Base-by-base conservation (phyloP, 2,888 invertebrate species). In the Neria commutata region DNA sequence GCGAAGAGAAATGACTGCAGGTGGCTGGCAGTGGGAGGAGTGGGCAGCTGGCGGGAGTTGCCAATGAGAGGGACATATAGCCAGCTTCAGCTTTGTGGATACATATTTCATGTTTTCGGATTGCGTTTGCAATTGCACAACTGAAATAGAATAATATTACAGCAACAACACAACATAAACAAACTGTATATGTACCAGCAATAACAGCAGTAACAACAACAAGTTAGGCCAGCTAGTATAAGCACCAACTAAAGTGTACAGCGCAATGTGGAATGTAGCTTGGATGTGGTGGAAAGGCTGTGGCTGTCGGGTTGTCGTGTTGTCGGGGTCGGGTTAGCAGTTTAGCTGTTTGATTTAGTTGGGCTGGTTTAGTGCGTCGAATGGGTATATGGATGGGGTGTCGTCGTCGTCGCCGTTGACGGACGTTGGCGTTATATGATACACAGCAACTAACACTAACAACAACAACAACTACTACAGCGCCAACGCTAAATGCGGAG, bases 61-160 rank as follows among this genome's bases (percentile, higher is more conserved):
- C 6, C 6, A 8, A 29, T 6, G 29, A 8, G 6, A 29, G 6
- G 11, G 6, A 29, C 29, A 29, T 29, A 29, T 29, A 29, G 6
- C 11, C 29, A 37, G n/a, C 10, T 37, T 42, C 21, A 17, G 17
- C 42, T 42, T 19, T 52, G 40, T 40, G 48, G 52, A 53, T 57
- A 52, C 57, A 57, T 57, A 42, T 59, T 59, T 59, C 46, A 46
- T 59, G 21, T 55, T 59, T 59, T 59, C 51, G 55, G 59, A n/a
- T 47, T 59, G 54, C 55, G 51, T 21, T 55, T 45, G 54, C 51
- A 59, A 55, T 59, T 59, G 59, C 55, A 59, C 50, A 59, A 56
- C 50, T 47, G 48, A 60, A 60, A 62, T 52, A 54, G 56, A 59
- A 62, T 54, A 50, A 56, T 56, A 48, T 49, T 47, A 61, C 54